Evolutionary conservation across 1,140 invertebrate species (phyloP), one percentile per base, ranked within the genome.

Genomic region (Varroa destructor): DNA sequence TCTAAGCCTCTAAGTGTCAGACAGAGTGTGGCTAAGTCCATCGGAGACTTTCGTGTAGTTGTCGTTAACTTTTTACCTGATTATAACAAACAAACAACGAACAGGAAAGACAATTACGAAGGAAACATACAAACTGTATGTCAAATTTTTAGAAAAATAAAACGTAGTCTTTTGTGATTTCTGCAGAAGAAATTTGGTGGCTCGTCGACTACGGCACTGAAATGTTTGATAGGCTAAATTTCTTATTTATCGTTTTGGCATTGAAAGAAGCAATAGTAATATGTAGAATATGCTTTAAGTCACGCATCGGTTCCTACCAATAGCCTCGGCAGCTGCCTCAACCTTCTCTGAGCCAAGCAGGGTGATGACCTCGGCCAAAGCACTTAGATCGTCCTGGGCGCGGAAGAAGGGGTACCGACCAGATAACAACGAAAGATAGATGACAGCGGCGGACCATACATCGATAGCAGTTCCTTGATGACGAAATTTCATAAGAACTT

Each of bases 361-460:
- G 43, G 86, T 86, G 1, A 87, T 86, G 67, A 93, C 87, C 83
- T 93, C 90, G 67, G 88, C 87, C 46, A 93, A 79, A 46, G 89
- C 88, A 42, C 86, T 85, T 67, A 87, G 81, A 77, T 91, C 89
- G 79, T 91, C 89, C 55, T 86, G 84, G 6, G 88, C 87, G 73
- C 86, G 85, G 77, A 93, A 91, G 78, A 93, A 89, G 43, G 89
- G 89, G 81, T 89, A 90, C 1, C 88, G 85, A 25, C 86, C 85
- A 76, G 86, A 88, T 6, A 93, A 80, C 72, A 91, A 85, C 70
- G 86, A 88, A 1, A 91, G 78, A 76, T 93, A 85, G 72, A 93
- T 91, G 3, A 93, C 87, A 55, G 91, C 91, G 56, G 85, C 85
- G 54, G 91, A 89, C 91, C 91, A 94, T 71, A 92, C 84, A 81